phyloP scores from a whole-genome alignment of 1,140 invertebrate genomes.

The Onthophagus taurus region DNA sequence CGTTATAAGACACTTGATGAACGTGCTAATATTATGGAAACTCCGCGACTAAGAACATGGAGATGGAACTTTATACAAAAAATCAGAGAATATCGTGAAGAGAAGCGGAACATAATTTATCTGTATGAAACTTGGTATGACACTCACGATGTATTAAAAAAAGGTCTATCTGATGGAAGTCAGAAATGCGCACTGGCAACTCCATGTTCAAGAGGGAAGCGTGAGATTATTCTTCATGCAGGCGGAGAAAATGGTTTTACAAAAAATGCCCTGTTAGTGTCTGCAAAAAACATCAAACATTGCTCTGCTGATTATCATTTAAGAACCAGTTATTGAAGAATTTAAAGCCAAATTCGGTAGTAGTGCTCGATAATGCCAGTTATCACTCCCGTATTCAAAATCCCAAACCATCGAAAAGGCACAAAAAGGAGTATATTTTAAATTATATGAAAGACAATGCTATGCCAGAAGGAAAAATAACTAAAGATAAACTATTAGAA shows the following conservation, averaged over 20 bases:
- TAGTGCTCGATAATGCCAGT: constrained; percentile 17
- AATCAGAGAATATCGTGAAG: too few relatives aligned
- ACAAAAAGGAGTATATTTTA: too few relatives aligned
- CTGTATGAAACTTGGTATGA: constrained; percentile 11
- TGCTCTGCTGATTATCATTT: constrained; percentile 18
- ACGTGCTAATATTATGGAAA: too few relatives aligned
- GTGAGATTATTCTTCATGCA: constrained; percentile 27
- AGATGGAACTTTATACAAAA: too few relatives aligned
- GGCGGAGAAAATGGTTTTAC: constrained; percentile 22
- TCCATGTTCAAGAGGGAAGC: constrained; percentile 19
- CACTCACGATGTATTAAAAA: constrained; percentile 7
- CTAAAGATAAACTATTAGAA: too few relatives aligned
- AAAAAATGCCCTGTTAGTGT: constrained; percentile 21
- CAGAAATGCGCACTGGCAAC: constrained; percentile 10
- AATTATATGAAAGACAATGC: too few relatives aligned
- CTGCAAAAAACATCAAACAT: constrained; percentile 15
- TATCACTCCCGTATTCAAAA: constrained; percentile 10
- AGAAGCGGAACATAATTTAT: too few relatives aligned
- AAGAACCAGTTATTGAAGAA: constrained; percentile 14
- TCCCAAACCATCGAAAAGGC: too few relatives aligned
- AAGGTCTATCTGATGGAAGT: constrained; percentile 8
- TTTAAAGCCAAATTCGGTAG: constrained; percentile 14
- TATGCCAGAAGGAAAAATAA: too few relatives aligned
- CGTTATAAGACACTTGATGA: too few relatives aligned
- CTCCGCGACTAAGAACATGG: too few relatives aligned